Evolutionary conservation across 2,113 vertebrate species (phyloP), one percentile per base, ranked within the genome.

Genomic region (Bolborhynchus lineola): DNA sequence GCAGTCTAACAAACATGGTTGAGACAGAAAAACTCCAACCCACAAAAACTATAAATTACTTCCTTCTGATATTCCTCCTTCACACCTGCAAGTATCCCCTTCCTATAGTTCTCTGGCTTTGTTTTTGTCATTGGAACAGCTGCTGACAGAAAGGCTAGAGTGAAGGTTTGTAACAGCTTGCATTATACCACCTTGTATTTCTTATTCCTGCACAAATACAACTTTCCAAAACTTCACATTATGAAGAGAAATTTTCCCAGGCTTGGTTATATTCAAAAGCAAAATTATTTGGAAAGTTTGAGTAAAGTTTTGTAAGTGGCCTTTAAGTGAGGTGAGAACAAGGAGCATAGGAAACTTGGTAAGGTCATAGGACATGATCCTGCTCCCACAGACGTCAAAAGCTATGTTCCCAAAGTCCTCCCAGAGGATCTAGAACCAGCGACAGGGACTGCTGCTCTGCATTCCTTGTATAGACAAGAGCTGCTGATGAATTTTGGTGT

Each of bases 231-330:
- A 65, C 71, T 78, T 88, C 31, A 13, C 24, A 44, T 75, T 82
- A 60, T 49, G 41, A 92, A 47, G 50, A 94, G 6, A 89, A 88
- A 62, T 35, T 90, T 93, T 96, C 90, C 92, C 88, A 90, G 90
- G 88, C 88, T 81, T 77, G 25, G 31, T 78, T 93, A 78, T 92
- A 86, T 86, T 84, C 80, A 88, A 94, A 71, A 75, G 28, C 3
- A 26, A 90, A 78, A 88, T 90, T 75, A 93, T 92, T 93, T 89
- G 93, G 96, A 96, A 96, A 95, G 65, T 95, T 85, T 95, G 67
- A 94, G 63, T 88, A 65, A 80, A 90, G 24, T 75, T 21, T 92
- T 19, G 6, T 64, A 86, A 95, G 19, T 52, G 49, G 8, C 35
- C 93, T 95, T 89, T 94, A 94, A 90, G 60, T 37, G 42, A 93